phyloP scores from a whole-genome alignment of 2,797 vertebrate species.

The Fratercula arctica region DNA sequence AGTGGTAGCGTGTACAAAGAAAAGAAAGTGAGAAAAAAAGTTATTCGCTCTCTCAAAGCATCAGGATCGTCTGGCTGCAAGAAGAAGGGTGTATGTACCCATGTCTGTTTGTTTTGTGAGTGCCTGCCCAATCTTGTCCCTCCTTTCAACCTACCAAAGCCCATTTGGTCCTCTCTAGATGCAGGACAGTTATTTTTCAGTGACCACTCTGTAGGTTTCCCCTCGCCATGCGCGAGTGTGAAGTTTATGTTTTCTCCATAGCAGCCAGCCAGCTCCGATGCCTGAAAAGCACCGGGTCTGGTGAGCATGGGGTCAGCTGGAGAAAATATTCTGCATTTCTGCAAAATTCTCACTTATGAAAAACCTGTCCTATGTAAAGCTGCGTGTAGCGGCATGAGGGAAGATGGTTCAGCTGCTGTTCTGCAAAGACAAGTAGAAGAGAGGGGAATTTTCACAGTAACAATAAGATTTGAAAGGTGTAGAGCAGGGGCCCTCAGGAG shows the following conservation, averaged over 20 bases:
- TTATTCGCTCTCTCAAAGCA: accelerated
- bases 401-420: neutral
- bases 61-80: neutral
- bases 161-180: neutral
- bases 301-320: neutral
- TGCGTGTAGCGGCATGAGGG: no score
- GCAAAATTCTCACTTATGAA: neutral
- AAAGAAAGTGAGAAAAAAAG: neutral
- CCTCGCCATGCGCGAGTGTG: accelerated
- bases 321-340: neutral
- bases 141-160: neutral
- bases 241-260: neutral
- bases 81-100: accelerated
- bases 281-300: neutral
- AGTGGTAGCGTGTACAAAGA: neutral
- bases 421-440: neutral
- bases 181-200: neutral
- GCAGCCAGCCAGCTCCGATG: neutral
- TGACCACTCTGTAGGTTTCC: neutral
- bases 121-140: neutral
- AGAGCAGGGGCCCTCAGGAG: neutral
- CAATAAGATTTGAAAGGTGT: neutral
- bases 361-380: neutral
- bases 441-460: neutral
- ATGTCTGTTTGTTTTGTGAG: neutral